These are phyloP conservation scores for Amphibalanus amphitrite DNA, from an alignment of 1,140 invertebrate species.

Conservation along the genomic window DNA sequence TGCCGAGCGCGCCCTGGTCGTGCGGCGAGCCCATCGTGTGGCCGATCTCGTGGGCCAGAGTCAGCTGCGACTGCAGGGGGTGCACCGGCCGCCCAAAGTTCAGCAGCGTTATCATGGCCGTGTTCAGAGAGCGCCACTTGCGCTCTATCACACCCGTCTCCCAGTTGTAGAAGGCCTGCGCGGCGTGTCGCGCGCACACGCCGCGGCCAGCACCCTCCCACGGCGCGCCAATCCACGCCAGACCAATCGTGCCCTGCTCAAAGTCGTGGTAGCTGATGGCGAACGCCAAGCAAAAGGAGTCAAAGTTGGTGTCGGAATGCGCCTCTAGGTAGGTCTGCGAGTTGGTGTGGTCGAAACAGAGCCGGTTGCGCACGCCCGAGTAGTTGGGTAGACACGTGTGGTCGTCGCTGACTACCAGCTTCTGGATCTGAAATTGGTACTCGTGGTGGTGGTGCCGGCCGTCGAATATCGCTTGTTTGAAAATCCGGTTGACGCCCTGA, in stretches of 20 bases:
- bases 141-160: neutral
- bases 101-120: slow-evolving; percentile 90
- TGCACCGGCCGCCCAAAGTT: slow-evolving; percentile 98
- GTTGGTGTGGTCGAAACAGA: neutral
- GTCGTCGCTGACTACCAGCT: neutral
- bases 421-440: neutral
- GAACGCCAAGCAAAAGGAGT: slow-evolving; percentile 94
- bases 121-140: slow-evolving; percentile 46
- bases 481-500: neutral
- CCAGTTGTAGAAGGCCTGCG: neutral
- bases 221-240: slow-evolving; percentile 91
- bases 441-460: neutral
- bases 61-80: slow-evolving; percentile 93
- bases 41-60: slow-evolving; percentile 96
- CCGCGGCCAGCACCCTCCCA: slow-evolving; percentile 39
- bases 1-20: slow-evolving; percentile 59
- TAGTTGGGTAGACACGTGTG: neutral
- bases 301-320: slow-evolving; percentile 92
- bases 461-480: neutral
- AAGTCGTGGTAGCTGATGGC: slow-evolving; percentile 99
- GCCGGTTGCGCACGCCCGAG: neutral
- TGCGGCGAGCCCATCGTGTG: slow-evolving; percentile 96
- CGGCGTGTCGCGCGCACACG: neutral
- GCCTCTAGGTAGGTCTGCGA: slow-evolving; percentile 63
- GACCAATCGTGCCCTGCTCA: slow-evolving; percentile 89